These are phyloP conservation scores for Baronia brevicornis DNA, from an alignment of 2,888 invertebrate genomes.

Conservation along the genomic window DNA sequence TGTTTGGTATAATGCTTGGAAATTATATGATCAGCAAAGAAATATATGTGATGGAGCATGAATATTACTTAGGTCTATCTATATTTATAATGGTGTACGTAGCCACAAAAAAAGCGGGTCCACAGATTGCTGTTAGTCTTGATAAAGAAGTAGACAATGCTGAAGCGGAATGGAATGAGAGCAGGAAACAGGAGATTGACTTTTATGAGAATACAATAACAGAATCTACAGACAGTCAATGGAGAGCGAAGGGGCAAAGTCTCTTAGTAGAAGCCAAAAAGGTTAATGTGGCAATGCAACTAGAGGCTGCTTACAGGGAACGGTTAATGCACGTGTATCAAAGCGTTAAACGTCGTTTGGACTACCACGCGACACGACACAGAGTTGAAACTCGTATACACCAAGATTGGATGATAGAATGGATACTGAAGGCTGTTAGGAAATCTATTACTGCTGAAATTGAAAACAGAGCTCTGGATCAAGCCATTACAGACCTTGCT, in stretches of 20 bases:
- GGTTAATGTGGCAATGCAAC: slow-evolving; percentile 92
- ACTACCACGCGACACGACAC: slow-evolving; percentile 91
- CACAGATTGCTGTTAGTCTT: slow-evolving; percentile 70
- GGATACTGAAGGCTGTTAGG: slow-evolving; percentile 89
- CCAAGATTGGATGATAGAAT: slow-evolving; percentile 95
- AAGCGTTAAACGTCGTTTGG: slow-evolving; percentile 84
- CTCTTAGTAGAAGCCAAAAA: slow-evolving; percentile 87
- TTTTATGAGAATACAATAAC: slow-evolving; percentile 70
- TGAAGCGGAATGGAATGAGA: slow-evolving; percentile 67
- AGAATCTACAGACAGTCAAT: slow-evolving; percentile 80
- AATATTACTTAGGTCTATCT: slow-evolving; percentile 87
- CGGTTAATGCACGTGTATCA: slow-evolving; percentile 69
- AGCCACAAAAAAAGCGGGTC: slow-evolving; percentile 81
- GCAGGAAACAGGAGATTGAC: slow-evolving; percentile 68
- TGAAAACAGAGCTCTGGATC: slow-evolving; percentile 88
- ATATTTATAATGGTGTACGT: slow-evolving; percentile 76
- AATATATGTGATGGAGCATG: slow-evolving; percentile 93
- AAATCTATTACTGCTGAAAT: slow-evolving; percentile 91
- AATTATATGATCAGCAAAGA: slow-evolving; percentile 95
- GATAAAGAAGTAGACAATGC: slow-evolving; percentile 81
- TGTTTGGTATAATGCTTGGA: slow-evolving; percentile 83
- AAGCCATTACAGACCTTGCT: slow-evolving; percentile 89
- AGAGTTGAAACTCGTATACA: slow-evolving; percentile 85
- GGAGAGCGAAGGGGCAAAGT: slow-evolving; percentile 84
- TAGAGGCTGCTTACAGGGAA: slow-evolving; percentile 92